These are phyloP conservation scores for Parotia lawesii DNA, from an alignment of 2,113 vertebrate genomes.

Conservation along the genomic window DNA sequence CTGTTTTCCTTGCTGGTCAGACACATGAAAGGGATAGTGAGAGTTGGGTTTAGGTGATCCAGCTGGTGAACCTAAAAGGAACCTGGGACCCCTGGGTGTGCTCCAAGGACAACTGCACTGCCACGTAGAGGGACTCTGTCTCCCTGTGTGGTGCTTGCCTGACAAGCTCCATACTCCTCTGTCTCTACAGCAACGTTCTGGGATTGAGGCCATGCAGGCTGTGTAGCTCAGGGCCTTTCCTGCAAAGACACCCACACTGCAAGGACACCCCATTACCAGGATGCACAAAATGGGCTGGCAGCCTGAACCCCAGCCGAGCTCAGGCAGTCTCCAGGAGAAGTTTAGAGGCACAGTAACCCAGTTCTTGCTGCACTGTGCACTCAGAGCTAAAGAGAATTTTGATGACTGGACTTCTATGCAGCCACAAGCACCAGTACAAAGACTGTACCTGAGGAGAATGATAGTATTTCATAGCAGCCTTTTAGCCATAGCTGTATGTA, in stretches of 20 bases:
- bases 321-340: background rate
- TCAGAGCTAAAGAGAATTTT: background rate
- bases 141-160: background rate
- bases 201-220: background rate
- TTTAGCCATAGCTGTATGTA: background rate
- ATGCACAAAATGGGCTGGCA: background rate
- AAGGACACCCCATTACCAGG: background rate
- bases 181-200: background rate
- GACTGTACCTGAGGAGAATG: background rate
- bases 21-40: fast-evolving
- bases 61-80: background rate
- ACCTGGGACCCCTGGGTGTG: fast-evolving
- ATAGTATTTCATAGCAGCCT: background rate
- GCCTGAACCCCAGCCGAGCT: background rate
- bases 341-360: background rate
- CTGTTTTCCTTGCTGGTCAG: background rate
- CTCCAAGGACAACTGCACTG: background rate
- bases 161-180: background rate
- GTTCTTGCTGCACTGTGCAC: background rate
- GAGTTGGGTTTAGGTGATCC: background rate
- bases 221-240: background rate
- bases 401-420: background rate
- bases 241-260: background rate
- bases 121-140: background rate
- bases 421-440: background rate